These are phyloP conservation scores for Onthophagus taurus DNA, from an alignment of 1,140 invertebrate species.

Conservation along the genomic window DNA sequence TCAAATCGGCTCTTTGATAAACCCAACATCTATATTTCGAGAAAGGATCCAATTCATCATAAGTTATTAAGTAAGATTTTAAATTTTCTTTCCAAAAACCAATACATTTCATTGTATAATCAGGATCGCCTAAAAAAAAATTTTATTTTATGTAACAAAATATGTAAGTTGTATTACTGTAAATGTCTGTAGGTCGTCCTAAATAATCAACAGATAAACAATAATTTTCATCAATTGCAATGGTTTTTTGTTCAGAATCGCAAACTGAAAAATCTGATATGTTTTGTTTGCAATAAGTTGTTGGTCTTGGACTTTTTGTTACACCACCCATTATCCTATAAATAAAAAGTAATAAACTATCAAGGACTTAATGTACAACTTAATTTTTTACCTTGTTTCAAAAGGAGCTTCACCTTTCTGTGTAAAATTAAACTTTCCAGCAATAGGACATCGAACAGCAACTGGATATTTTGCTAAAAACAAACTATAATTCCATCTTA, in stretches of 20 bases:
- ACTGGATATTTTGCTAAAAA: slow-evolving; percentile 85
- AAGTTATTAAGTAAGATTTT: slow-evolving; percentile 93
- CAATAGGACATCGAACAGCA: slow-evolving; percentile 88
- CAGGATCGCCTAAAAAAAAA: slow-evolving; percentile 66
- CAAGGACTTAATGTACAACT: neutral
- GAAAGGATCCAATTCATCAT: slow-evolving; percentile 90
- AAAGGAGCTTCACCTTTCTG: slow-evolving; percentile 83
- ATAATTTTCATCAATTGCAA: slow-evolving; percentile 88
- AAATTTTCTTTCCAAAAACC: slow-evolving; percentile 98
- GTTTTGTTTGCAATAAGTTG: slow-evolving; percentile 86
- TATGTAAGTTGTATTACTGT: slow-evolving; percentile 48
- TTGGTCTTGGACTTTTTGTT: slow-evolving; percentile 83
- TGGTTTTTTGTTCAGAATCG: slow-evolving; percentile 86
- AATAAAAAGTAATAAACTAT: neutral
- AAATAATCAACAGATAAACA: slow-evolving; percentile 93
- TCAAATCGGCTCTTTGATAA: slow-evolving; percentile 90
- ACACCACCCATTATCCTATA: slow-evolving; percentile 83
- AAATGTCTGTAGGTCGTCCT: slow-evolving; percentile 86
- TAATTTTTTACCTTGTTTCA: slow-evolving; percentile 52
- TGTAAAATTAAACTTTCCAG: slow-evolving; percentile 90
- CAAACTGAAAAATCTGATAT: slow-evolving; percentile 93
- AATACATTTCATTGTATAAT: slow-evolving; percentile 95
- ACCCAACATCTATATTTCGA: slow-evolving; percentile 97
- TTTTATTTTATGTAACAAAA: neutral
- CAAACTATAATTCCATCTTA: slow-evolving; percentile 81